Evolutionary conservation across 2,797 vertebrate genomes (phyloP), one percentile per base, ranked within the genome.

Genomic region (Neoniphon sammara): DNA sequence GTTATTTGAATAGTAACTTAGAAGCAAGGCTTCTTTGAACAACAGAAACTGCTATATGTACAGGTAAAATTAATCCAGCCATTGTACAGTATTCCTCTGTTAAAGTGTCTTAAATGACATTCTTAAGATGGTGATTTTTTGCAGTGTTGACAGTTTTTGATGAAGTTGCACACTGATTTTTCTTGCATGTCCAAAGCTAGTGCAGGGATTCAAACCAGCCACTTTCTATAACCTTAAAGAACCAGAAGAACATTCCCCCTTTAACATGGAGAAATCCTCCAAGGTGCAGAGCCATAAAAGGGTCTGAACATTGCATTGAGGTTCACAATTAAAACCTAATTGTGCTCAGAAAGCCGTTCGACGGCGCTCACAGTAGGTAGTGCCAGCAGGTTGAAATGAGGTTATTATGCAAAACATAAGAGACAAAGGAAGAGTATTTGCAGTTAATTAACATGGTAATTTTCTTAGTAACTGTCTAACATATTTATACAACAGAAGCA

Each of bases 391-490:
- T 80, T 77, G 77, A 80, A 90, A 87, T 80, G 44, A 87, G 82
- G 80, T 83, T 73, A 87, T 89, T 87, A 84, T 75, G 81, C 81
- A 81, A 77, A 89, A 82, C 69, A 84, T 17, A 49, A 78, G 75
- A 84, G 65, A 91, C 85, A 87, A 89, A 87, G 36, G 74, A 65
- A 86, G 61, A 80, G 71, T 67, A 85, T 90, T 88, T 85, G 76
- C 65, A 67, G 74, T 70, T 83, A 83, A 90, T 90, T 87, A 90
- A 83, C 6, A 31, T 75, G 58, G 55, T 84, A 73, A 91, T 88
- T 88, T 81, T 74, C 85, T 75, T 58, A 54, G 77, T 75, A 66
- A 82, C 64, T 71, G 63, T 74, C 78, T 61, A 70, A 84, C 86
- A 66, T 31, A 84, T 82, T 73, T 49, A 82, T 80, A 53, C 47